Evolutionary conservation across 64 coral and sea anemone genomes (phyloP).

Genomic region (Cladopsammia gracilis): DNA sequence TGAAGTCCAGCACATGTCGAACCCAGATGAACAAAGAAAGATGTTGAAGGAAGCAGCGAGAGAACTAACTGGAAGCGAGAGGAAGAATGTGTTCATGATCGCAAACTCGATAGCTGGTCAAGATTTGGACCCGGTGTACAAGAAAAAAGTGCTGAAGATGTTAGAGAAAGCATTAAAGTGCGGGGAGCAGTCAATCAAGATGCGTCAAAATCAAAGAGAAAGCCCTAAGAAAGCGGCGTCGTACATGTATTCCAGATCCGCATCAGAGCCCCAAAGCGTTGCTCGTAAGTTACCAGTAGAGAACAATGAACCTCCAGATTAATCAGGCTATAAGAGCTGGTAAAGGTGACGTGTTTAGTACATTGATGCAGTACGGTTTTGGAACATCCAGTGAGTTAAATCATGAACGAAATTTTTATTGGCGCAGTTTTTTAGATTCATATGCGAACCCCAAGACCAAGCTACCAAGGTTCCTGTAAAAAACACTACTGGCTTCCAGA

Average conservation of each 20-base stretch:
- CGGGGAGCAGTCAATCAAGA: constrained; percentile 62
- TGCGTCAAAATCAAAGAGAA: constrained; percentile 58
- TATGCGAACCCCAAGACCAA: too few relatives aligned
- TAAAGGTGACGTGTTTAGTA: too few relatives aligned
- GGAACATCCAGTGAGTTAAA: too few relatives aligned
- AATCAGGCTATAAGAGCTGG: too few relatives aligned
- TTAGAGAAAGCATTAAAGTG: constrained; percentile 47
- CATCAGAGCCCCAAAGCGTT: too few relatives aligned
- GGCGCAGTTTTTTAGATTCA: too few relatives aligned
- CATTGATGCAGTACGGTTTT: too few relatives aligned
- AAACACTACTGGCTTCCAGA: too few relatives aligned
- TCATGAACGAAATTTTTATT: too few relatives aligned
- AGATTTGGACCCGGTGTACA: constrained; percentile 37
- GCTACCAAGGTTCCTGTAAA: too few relatives aligned
- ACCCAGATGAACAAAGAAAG: constrained; percentile 28
- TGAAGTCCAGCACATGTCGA: background rate
- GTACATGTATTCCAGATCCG: background rate
- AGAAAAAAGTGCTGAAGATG: constrained; percentile 38
- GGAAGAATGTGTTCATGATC: constrained; percentile 30
- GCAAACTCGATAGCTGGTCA: constrained; percentile 48
- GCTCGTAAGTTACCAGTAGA: background rate
- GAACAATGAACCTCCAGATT: background rate
- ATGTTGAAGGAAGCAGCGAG: background rate
- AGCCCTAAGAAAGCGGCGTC: too few relatives aligned
- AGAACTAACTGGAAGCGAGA: constrained; percentile 52